These are phyloP conservation scores for Alexandromys fortis DNA, from an alignment of 2,113 vertebrate species.

Conservation along the genomic window DNA sequence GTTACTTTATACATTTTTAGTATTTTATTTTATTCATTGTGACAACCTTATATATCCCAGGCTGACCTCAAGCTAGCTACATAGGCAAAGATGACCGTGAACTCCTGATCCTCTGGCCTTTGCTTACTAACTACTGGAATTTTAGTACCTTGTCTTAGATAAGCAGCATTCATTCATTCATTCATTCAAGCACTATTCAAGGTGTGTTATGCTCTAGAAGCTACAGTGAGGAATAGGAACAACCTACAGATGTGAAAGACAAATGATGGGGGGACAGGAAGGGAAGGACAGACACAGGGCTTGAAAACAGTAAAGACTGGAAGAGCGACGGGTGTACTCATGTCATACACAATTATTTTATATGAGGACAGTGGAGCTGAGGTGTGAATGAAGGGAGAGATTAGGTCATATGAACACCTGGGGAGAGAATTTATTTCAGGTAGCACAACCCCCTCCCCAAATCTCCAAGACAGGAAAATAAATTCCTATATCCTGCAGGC, in stretches of 20 bases:
- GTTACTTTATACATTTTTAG: background rate
- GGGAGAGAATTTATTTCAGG: background rate
- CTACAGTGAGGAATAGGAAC: background rate
- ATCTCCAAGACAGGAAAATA: background rate
- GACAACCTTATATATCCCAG: background rate
- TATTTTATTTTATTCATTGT: background rate
- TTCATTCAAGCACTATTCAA: background rate
- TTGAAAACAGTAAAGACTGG: background rate
- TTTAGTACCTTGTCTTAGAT: background rate
- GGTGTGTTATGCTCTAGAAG: background rate
- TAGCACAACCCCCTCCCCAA: background rate
- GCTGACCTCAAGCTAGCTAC: background rate
- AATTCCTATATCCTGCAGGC: background rate
- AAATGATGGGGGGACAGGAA: background rate
- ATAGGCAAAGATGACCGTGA: background rate
- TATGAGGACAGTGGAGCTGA: background rate
- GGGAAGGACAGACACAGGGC: background rate
- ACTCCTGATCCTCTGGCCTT: background rate
- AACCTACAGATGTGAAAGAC: background rate
- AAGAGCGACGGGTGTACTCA: background rate
- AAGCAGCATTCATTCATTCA: background rate
- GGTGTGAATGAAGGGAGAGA: background rate
- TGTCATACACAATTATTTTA: background rate
- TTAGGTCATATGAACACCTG: background rate
- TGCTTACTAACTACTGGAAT: background rate